Conservation (phyloP, 1,140 invertebrate genomes). For the Penaeus japonicus region DNA sequence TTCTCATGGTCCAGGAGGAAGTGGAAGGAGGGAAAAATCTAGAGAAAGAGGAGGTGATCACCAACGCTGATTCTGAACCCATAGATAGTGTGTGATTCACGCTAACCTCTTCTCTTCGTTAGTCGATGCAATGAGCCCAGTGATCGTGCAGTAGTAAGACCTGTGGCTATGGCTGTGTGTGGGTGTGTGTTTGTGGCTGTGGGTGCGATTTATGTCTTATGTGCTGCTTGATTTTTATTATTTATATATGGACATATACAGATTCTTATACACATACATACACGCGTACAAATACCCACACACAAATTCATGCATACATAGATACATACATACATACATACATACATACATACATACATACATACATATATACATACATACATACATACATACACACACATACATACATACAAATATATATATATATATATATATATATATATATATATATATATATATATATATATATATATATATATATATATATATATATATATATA, state of each 20-base stretch:
- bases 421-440: not conserved
- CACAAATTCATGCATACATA: not conserved
- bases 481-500: no score
- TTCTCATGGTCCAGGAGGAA: not conserved
- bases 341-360: not conserved
- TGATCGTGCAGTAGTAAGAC: constrained; percentile 2
- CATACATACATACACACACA: not conserved
- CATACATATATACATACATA: not conserved
- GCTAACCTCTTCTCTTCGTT: not conserved
- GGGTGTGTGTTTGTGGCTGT: not conserved
- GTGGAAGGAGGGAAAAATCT: not conserved
- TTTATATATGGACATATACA: not conserved
- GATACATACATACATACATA: not conserved
- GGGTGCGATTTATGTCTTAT: not conserved
- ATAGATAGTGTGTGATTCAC: constrained; percentile 8
- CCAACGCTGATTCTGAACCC: not conserved
- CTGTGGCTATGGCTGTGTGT: not conserved
- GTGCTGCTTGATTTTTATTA: not conserved
- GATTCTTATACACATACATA: not conserved
- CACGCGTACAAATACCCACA: not conserved
- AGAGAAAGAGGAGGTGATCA: not conserved
- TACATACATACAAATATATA: not conserved
- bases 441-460: no score
- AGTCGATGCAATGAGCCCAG: not conserved
- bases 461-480: no score